phyloP scores from a whole-genome alignment of 2,797 vertebrate species.

The Pyrocephalus nanus region DNA sequence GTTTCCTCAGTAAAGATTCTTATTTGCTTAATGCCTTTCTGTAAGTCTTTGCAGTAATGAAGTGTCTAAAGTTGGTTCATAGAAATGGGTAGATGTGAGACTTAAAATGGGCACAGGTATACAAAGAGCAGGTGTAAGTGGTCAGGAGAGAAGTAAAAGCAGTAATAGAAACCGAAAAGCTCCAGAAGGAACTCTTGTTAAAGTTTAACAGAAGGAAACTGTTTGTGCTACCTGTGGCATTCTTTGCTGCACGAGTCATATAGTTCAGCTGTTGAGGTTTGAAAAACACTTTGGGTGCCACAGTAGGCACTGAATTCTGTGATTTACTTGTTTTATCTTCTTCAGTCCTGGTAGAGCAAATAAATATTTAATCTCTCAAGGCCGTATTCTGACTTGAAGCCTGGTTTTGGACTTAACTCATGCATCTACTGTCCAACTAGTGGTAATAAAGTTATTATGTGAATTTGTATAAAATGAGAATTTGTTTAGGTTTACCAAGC shows the following conservation, averaged over 20 bases:
- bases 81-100: not conserved
- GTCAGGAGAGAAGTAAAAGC: not conserved
- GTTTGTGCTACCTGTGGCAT: not conserved
- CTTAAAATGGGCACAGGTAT: not conserved
- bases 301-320: not conserved
- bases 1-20: not conserved
- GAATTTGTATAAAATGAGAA: not conserved
- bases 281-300: not conserved
- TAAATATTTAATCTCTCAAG: not conserved
- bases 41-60: not conserved
- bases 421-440: not conserved
- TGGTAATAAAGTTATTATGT: not conserved
- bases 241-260: not conserved
- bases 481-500: not conserved
- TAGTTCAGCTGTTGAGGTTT: not conserved
- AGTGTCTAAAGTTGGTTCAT: not conserved
- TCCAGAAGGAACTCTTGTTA: not conserved
- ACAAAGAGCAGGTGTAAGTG: not conserved
- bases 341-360: not conserved
- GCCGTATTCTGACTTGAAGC: not conserved
- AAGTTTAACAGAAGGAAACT: slow-evolving; percentile 3
- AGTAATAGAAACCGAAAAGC: not conserved
- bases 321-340: not conserved
- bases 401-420: not conserved
- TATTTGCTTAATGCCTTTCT: not conserved